Conservation (phyloP, 2,888 invertebrate genomes). For the Litoditis marina region DNA sequence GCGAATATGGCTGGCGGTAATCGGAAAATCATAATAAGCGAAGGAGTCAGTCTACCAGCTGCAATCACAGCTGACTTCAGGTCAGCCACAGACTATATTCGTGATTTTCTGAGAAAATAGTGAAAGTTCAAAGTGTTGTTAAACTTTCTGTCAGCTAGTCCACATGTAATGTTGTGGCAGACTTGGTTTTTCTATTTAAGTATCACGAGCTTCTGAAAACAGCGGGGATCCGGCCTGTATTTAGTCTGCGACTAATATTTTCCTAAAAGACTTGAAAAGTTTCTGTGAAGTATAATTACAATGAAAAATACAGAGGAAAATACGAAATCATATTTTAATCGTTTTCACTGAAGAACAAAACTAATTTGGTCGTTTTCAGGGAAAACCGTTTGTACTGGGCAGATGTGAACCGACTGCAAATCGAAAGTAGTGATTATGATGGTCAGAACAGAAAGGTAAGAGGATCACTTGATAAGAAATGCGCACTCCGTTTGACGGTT, state of each 20-base stretch:
- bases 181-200: too few species aligned
- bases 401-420: constrained; percentile 81
- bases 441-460: constrained; percentile 73
- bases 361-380: constrained; percentile 68
- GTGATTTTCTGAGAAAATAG: neutral
- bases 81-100: constrained; percentile 2
- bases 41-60: constrained; percentile 87
- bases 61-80: constrained; percentile 87
- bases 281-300: neutral
- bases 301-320: neutral
- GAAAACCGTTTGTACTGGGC: constrained; percentile 86
- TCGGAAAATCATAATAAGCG: constrained; percentile 75
- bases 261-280: too few species aligned
- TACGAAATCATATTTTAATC: too few species aligned
- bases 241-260: too few species aligned
- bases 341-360: too few species aligned
- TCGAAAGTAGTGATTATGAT: constrained; percentile 84
- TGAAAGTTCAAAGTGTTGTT: neutral
- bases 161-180: too few species aligned
- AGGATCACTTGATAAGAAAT: too few species aligned
- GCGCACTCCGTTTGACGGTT: too few species aligned
- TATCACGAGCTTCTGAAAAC: too few species aligned
- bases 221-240: neutral
- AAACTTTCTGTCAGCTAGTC: neutral
- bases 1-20: constrained; percentile 94